These are phyloP conservation scores for Acromyrmex echinatior DNA, from an alignment of 1,140 invertebrate genomes.

Conservation along the genomic window DNA sequence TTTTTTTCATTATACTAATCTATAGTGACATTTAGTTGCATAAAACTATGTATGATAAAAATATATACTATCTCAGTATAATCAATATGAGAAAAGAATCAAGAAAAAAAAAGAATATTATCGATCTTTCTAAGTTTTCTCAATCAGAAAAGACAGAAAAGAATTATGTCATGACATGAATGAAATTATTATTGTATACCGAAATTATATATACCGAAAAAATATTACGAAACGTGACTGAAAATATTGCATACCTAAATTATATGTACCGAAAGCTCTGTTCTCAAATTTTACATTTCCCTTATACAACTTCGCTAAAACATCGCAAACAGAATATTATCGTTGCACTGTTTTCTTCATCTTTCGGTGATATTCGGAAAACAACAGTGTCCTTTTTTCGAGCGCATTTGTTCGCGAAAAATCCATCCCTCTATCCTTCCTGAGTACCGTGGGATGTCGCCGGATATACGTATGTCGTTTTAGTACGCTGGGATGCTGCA, in stretches of 20 bases:
- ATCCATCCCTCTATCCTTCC: neutral
- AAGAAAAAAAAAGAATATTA: neutral
- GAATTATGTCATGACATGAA: neutral
- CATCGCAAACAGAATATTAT: neutral
- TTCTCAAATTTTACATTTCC: neutral
- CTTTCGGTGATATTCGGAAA: neutral
- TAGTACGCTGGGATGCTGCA: neutral
- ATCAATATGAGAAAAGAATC: neutral
- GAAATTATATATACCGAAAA: neutral
- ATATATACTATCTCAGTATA: neutral
- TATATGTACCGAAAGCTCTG: neutral
- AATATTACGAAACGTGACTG: neutral
- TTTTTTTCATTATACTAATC: neutral
- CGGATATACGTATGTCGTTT: slow-evolving; percentile 10
- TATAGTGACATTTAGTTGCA: neutral
- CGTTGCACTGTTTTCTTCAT: neutral
- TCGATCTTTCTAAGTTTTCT: neutral
- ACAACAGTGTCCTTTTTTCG: slow-evolving; percentile 17
- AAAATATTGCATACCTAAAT: neutral
- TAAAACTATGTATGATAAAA: neutral
- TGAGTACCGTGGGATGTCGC: neutral
- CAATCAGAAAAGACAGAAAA: neutral
- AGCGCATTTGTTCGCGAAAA: neutral
- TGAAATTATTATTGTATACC: no score
- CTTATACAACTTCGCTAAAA: neutral